These are phyloP conservation scores for Mystacornis crossleyi DNA, from an alignment of 2,113 vertebrate species.

Conservation along the genomic window DNA sequence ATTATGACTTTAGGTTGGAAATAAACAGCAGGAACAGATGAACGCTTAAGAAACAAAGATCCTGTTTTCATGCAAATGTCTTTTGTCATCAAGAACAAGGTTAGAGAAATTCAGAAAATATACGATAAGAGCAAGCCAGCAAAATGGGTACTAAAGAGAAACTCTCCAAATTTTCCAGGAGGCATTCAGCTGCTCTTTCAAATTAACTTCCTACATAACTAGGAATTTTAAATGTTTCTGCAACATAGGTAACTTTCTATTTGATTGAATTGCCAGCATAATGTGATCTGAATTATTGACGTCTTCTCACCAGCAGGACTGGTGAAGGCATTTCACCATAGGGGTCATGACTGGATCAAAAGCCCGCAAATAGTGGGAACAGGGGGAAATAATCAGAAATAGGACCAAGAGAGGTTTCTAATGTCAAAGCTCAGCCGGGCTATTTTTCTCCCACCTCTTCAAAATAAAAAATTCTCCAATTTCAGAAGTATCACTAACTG, in stretches of 20 bases:
- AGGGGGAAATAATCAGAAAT: not conserved
- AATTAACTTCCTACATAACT: constrained; percentile 60
- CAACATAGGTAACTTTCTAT: constrained; percentile 38
- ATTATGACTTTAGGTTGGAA: constrained; percentile 40
- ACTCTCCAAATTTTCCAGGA: constrained; percentile 43
- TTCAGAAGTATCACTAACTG: not conserved
- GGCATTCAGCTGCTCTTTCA: constrained; percentile 63
- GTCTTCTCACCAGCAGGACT: not conserved
- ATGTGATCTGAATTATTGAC: constrained; percentile 51
- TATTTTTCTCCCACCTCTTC: not conserved
- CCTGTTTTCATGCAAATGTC: constrained; percentile 51
- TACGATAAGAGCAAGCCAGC: constrained; percentile 28
- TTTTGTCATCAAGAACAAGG: constrained; percentile 52
- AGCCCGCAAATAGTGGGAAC: not conserved
- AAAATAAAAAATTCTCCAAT: not conserved
- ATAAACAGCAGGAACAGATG: constrained; percentile 50
- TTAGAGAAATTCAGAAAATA: constrained; percentile 52
- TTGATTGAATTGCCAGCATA: constrained; percentile 41
- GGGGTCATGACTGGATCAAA: not conserved
- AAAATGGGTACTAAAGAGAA: constrained; percentile 56
- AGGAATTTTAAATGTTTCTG: constrained; percentile 48
- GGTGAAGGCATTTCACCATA: not conserved
- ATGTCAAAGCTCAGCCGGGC: not conserved
- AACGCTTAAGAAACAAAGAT: constrained; percentile 66
- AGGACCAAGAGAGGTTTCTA: not conserved